Conservation (phyloP, 2,797 vertebrate genomes). For the Avahi laniger region DNA sequence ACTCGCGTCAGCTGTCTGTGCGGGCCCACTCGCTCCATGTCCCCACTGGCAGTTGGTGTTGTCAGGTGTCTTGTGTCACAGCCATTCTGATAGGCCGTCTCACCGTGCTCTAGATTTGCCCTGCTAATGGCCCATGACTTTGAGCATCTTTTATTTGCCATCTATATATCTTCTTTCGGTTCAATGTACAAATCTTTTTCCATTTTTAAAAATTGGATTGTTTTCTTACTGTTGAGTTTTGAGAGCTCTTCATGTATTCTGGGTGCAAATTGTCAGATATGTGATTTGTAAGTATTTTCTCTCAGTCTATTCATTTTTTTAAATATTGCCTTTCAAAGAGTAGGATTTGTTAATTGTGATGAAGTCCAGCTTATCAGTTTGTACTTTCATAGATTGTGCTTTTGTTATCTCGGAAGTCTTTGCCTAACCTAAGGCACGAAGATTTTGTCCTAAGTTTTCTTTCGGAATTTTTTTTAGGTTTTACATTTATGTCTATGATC, state of each 20-base stretch:
- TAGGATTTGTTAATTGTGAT: background rate
- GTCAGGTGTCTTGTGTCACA: background rate
- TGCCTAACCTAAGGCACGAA: background rate
- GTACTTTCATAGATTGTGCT: background rate
- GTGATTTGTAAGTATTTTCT: background rate
- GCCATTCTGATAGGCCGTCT: accelerated
- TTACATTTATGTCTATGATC: background rate
- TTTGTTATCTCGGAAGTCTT: background rate
- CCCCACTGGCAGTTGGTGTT: background rate
- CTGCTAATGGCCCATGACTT: background rate
- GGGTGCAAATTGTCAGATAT: background rate
- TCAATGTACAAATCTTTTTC: background rate
- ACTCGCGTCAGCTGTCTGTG: accelerated
- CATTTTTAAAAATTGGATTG: background rate
- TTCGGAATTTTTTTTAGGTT: background rate
- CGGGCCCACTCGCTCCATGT: accelerated
- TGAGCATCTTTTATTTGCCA: background rate
- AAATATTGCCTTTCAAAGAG: background rate
- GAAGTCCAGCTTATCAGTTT: background rate
- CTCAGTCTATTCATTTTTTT: background rate
- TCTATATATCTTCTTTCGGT: background rate
- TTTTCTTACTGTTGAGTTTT: background rate
- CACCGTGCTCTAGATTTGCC: background rate
- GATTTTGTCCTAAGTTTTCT: background rate
- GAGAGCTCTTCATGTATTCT: background rate